A percentile compares a stretch with the other conserved stretches of the same genome.
Evolutionary conservation across 1,140 invertebrate genomes (phyloP).

Genomic region (Metaphire vulgaris): DNA sequence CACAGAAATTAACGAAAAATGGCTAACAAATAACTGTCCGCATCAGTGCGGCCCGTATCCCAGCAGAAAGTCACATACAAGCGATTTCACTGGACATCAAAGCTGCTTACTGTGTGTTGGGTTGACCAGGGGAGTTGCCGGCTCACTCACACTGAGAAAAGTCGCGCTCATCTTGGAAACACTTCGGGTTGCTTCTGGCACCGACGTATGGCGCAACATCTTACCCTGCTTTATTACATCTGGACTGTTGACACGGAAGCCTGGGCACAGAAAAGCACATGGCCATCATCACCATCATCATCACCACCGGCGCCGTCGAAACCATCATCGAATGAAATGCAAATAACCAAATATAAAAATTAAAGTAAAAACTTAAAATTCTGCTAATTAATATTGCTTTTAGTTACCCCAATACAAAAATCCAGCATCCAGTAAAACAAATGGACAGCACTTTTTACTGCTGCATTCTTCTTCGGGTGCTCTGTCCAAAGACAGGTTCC

Average conservation of each 20-base stretch:
- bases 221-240: slow-evolving; percentile 10
- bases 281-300: neutral
- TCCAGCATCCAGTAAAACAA: too few relatives aligned
- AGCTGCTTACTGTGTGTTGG: slow-evolving; percentile 3
- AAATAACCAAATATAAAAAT: too few relatives aligned
- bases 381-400: too few relatives aligned
- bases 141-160: slow-evolving; percentile 35
- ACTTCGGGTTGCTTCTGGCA: slow-evolving; percentile 7
- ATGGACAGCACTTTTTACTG: too few relatives aligned
- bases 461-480: too few relatives aligned
- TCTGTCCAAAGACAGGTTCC: too few relatives aligned
- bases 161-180: slow-evolving; percentile 29
- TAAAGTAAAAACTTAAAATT: too few relatives aligned
- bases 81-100: neutral
- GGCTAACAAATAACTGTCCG: too few relatives aligned
- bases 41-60: too few relatives aligned
- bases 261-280: slow-evolving; percentile 1
- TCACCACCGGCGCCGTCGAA: neutral
- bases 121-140: slow-evolving; percentile 8
- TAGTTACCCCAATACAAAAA: too few relatives aligned
- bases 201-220: slow-evolving; percentile 18
- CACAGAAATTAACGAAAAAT: too few relatives aligned
- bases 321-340: neutral
- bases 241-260: slow-evolving; percentile 15
- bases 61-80: too few relatives aligned